A percentile compares a stretch with the other conserved stretches of the same genome.
Evolutionary conservation across 64 coral and sea anemone genomes (phyloP).

Genomic region (Dendrophyllia cribrosa): DNA sequence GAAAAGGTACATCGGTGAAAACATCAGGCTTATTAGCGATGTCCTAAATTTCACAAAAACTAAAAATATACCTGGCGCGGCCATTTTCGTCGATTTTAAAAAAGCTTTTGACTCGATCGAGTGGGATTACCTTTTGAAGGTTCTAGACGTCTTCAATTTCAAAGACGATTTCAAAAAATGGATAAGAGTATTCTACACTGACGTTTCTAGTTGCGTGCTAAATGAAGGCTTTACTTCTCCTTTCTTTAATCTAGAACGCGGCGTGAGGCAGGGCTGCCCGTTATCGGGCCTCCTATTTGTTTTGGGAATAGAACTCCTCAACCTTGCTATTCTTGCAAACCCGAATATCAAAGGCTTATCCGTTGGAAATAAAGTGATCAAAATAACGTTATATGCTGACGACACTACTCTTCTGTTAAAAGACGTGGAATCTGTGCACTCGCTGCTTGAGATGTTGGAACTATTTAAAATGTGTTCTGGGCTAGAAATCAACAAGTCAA

Average conservation of each 20-base stretch:
- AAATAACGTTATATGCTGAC: not conserved
- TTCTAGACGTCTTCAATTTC: slow-evolving; percentile 16
- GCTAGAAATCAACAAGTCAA: too few relatives aligned
- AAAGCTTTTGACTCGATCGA: slow-evolving; percentile 38
- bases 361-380: not conserved
- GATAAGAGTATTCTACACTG: not conserved
- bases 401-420: not conserved
- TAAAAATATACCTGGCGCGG: slow-evolving; percentile 13
- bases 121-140: slow-evolving; percentile 3
- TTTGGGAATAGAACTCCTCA: too few relatives aligned
- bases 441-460: not conserved
- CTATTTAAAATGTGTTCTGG: too few relatives aligned
- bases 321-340: too few relatives aligned
- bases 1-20: slow-evolving; percentile 39
- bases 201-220: not conserved
- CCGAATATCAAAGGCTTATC: too few relatives aligned
- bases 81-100: slow-evolving; percentile 35
- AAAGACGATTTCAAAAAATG: not conserved
- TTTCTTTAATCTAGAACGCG: slow-evolving; percentile 18
- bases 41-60: not conserved
- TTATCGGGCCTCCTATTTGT: too few relatives aligned
- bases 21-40: slow-evolving; percentile 12
- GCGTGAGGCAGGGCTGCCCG: not conserved
- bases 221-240: slow-evolving; percentile 18
- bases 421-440: not conserved